Base-by-base conservation (phyloP, 2,797 vertebrate genomes). In the Arnoldichthys spilopterus region DNA sequence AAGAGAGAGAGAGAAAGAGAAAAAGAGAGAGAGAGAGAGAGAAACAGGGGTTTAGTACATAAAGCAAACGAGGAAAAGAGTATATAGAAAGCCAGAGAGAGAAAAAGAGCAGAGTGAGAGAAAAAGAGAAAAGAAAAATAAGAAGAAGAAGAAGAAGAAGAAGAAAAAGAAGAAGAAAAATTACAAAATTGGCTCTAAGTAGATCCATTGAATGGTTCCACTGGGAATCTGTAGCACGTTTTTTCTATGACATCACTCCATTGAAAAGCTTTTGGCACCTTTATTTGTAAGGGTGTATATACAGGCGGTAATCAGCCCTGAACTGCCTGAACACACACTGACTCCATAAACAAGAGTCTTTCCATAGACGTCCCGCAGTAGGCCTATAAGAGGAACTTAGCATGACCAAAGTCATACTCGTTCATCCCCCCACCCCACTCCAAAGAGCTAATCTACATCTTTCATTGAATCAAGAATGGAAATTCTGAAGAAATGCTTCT, bases 391-490 rank as follows among this genome's bases (percentile, higher is more conserved):
- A 82, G 88, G 89, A 92, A 88, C 90, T 91, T 81, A 87, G 91
- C 91, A 91, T 91, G 92, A 91, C 88, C 89, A 59, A 85, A 90
- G 90, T 92, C 90, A 88, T 91, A 91, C 88, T 91, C 89, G 86
- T 88, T 85, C 77, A 83, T 86, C 89, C 72, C 83, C 73, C 85
- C 80, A 85, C 87, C 92, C 90, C 85, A 92, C 90, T 79, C 47
- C 66, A 85, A 89, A 87, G 87, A 91, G 88, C 93, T 96, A 95
- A 96, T 97, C 95, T 95, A 95, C 95, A 95, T 96, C 95, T 96
- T 91, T 94, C 94, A 94, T 93, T 95, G 96, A 97, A 98, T 98
- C 96, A 98, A 98, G 97, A 97, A 98, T 97, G 95, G 95, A 98
- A 99, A 99, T 99, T 93, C 95, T 93, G 93, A 92, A 93, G 95